phyloP scores from a whole-genome alignment of 1,140 invertebrate genomes.

The Drosophila nigrodunni region DNA sequence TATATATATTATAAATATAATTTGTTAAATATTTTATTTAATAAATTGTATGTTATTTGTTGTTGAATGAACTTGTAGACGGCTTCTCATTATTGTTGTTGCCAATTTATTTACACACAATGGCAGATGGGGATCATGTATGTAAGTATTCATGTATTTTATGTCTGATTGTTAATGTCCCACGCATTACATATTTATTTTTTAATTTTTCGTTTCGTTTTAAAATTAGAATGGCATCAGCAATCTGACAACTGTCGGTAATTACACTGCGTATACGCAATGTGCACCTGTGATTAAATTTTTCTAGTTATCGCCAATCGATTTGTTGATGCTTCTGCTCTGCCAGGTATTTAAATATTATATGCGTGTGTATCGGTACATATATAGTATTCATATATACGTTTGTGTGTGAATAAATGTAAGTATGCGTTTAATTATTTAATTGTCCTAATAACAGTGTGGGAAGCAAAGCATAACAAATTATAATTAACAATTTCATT shows the following conservation, averaged over 20 bases:
- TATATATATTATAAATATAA: constrained; percentile 58
- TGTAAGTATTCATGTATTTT: constrained; percentile 5
- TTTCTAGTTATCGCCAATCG: background rate
- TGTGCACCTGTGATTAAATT: background rate
- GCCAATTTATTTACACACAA: constrained; percentile 57
- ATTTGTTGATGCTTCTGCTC: background rate
- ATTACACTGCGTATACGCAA: constrained; percentile 7
- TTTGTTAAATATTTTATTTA: constrained; percentile 65
- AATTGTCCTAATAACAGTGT: constrained; percentile 83
- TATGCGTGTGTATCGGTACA: constrained; percentile 32
- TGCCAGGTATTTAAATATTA: constrained; percentile 44
- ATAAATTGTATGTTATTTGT: constrained; percentile 40
- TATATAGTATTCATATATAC: background rate
- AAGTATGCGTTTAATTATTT: constrained; percentile 65
- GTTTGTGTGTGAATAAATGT: constrained; percentile 18
- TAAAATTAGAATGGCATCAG: constrained; percentile 11
- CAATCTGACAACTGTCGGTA: constrained; percentile 11
- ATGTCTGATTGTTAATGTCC: constrained; percentile 11
- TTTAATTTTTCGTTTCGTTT: background rate
- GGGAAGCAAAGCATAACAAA: constrained; percentile 77
- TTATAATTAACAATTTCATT: constrained; percentile 63
- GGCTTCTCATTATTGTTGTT: constrained; percentile 54
- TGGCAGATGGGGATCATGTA: constrained; percentile 28
- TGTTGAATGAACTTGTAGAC: constrained; percentile 39
- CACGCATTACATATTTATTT: background rate